Conservation (phyloP, 1,140 invertebrate species). For the Aethina tumida region DNA sequence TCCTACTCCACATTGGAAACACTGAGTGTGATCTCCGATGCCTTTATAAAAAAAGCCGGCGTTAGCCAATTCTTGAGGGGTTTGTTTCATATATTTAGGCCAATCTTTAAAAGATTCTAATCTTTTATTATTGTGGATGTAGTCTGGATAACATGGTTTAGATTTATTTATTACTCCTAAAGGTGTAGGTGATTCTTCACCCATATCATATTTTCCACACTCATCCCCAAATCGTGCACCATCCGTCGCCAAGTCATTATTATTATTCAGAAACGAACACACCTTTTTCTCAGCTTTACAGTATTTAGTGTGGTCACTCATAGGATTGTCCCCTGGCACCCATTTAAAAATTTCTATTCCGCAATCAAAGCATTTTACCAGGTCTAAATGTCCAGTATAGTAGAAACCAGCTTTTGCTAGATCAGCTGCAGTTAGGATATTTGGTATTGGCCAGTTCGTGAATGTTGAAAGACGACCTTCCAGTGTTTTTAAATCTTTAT, state of each 20-base stretch:
- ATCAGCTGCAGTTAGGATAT: too few species aligned
- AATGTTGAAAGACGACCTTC: too few species aligned
- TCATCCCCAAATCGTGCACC: conserved; percentile 41
- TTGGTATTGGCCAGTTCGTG: too few species aligned
- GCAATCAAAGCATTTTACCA: conserved; percentile 79
- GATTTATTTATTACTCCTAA: conserved; percentile 33
- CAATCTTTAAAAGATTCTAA: conserved; percentile 61
- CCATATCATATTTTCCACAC: conserved; percentile 45
- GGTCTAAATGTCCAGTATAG: conserved; percentile 53
- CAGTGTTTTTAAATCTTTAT: too few species aligned
- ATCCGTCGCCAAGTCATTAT: too few species aligned
- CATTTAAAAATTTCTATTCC: conserved; percentile 70
- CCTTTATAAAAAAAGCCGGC: conserved; percentile 90
- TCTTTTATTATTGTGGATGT: conserved; percentile 53
- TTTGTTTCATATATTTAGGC: conserved; percentile 65
- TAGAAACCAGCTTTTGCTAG: conserved; percentile 78
- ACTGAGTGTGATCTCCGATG: conserved; percentile 70
- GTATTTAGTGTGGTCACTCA: conserved; percentile 70
- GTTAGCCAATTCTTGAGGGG: conserved; percentile 64
- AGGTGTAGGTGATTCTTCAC: conserved; percentile 29
- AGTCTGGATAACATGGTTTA: conserved; percentile 50
- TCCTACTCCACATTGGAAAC: conserved; percentile 78
- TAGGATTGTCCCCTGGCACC: conserved; percentile 69
- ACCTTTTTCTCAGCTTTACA: conserved; percentile 57
- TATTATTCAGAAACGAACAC: conserved; percentile 60